Evolutionary conservation across 2,113 vertebrate genomes (phyloP).

Genomic region (Ameiurus melas): DNA sequence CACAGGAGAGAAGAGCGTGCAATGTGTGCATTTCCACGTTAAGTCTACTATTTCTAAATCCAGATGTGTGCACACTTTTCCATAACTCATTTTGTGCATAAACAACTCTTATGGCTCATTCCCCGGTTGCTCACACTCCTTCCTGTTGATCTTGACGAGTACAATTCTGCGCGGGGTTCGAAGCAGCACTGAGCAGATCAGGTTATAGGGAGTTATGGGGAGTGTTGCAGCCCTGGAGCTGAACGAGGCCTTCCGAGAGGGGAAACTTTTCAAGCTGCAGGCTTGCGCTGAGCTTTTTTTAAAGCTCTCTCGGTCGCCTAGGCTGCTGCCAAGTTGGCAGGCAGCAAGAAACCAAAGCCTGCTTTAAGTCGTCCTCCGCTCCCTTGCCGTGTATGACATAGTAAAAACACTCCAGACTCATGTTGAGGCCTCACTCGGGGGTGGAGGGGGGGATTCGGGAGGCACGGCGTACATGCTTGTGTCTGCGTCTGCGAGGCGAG

Average conservation of each 20-base stretch:
- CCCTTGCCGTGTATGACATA: conserved; percentile 50
- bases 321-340: conserved; percentile 54
- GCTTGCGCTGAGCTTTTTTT: conserved; percentile 32
- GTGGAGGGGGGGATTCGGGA: neutral
- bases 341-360: conserved; percentile 43
- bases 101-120: neutral
- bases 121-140: neutral
- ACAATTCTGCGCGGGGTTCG: neutral
- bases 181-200: neutral
- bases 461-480: neutral
- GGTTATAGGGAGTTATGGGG: neutral
- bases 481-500: neutral
- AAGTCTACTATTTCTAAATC: neutral
- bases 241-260: conserved; percentile 27
- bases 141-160: neutral
- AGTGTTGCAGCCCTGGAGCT: neutral
- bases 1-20: too few species aligned
- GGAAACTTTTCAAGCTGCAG: neutral
- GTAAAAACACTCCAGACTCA: conserved; percentile 51
- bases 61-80: neutral
- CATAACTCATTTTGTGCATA: neutral
- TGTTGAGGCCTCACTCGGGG: conserved; percentile 37
- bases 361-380: conserved; percentile 38
- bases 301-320: conserved; percentile 47
- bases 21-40: neutral